These are phyloP conservation scores for Zaprionus gabonicus DNA, from an alignment of 1,140 invertebrate species.

Conservation along the genomic window DNA sequence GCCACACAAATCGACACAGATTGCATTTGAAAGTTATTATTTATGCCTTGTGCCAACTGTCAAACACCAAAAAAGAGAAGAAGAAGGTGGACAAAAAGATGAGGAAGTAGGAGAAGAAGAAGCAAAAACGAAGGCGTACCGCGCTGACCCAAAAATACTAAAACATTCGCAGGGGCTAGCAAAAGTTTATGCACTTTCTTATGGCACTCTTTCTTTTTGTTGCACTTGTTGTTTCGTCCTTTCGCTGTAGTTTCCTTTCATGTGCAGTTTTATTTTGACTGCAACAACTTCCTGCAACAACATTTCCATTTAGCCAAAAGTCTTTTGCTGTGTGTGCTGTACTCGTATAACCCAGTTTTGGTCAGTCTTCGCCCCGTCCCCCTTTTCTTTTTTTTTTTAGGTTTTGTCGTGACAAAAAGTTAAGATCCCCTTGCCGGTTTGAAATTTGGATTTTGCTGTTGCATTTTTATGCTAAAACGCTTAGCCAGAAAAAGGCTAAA, in stretches of 20 bases:
- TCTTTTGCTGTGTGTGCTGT: conserved; percentile 46
- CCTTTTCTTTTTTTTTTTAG: not conserved
- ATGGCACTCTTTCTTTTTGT: conserved; percentile 6
- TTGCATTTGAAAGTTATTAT: conserved; percentile 79
- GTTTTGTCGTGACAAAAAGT: conserved; percentile 46
- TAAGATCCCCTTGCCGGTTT: conserved; percentile 6
- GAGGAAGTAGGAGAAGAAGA: not conserved
- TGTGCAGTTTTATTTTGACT: conserved; percentile 51
- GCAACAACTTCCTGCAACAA: conserved; percentile 70
- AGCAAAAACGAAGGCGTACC: conserved; percentile 18
- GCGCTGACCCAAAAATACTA: conserved; percentile 33
- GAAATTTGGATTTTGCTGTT: conserved; percentile 54
- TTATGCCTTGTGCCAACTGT: conserved; percentile 60
- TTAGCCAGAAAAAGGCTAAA: conserved; percentile 39
- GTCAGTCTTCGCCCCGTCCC: conserved; percentile 12
- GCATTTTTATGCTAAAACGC: conserved; percentile 63
- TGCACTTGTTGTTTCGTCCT: conserved; percentile 3
- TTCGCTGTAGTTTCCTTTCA: conserved; percentile 38
- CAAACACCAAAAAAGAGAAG: conserved; percentile 33
- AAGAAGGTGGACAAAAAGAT: conserved; percentile 9
- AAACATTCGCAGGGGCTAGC: not conserved
- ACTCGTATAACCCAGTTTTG: conserved; percentile 64
- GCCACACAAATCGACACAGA: conserved; percentile 72
- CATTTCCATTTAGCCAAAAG: conserved; percentile 72
- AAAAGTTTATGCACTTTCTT: conserved; percentile 24